Evolutionary conservation across 2,797 vertebrate genomes (phyloP), one percentile per base, ranked within the genome.

Genomic region (Dallia pectoralis): DNA sequence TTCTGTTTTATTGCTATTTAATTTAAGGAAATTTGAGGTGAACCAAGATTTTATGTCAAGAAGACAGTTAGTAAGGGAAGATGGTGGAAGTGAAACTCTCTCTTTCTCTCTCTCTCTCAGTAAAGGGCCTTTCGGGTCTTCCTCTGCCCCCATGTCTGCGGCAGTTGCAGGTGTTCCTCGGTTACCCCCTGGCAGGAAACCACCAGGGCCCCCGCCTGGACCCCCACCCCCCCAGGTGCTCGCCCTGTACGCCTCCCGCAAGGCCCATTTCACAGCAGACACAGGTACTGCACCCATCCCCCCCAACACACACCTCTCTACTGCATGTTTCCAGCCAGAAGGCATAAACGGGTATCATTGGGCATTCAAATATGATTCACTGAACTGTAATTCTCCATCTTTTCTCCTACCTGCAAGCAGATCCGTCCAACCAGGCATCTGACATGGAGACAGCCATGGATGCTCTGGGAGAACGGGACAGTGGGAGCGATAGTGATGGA

Each of bases 191-290:
- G 97, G 97, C 53, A 95, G 93, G 84, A 99, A 98, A 56, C 98
- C 97, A 0, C 98, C 98, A 0, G 97, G 98, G 0, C 97, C 97
- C 25, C 98, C 97, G 0, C 97, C 97, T 1, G 97, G 97, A 0
- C 97, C 96, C 1, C 97, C 97, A 0, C 97, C 98, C 3, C 95
- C 96, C 62, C 97, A 99, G 19, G 94, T 99, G 51, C 88, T 99
- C 44, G 96, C 95, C 69, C 92, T 97, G 87, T 98, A 97, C 27
- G 95, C 94, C 59, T 91, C 95, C 53, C 65, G 73, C 77, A 76
- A 88, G 88, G 33, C 82, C 85, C 40, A 1, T 84, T 73, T 0
- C 74, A 84, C 32, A 25, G 53, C 75, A 68, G 91, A 97, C n/a
- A 56, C 85, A 81, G 97, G 97, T 97, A 87, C 87, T 36, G n/a